Evolutionary conservation across 2,888 invertebrate species (phyloP).

Genomic region (Camponotus fellah): DNA sequence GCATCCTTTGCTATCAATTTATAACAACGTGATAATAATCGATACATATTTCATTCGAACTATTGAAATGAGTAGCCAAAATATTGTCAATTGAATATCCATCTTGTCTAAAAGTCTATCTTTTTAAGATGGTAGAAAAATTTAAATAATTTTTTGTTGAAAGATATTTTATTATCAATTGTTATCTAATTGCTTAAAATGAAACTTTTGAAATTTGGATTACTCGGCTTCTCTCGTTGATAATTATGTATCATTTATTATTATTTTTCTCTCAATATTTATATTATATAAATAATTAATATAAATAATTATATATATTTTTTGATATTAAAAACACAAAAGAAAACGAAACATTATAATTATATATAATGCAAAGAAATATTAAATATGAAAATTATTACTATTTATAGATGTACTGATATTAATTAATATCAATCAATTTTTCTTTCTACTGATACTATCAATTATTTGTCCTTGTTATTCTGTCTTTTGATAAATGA

Average conservation of each 20-base stretch:
- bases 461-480: neutral
- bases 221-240: neutral
- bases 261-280: neutral
- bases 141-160: neutral
- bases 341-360: conserved; percentile 4
- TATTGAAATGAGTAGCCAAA: neutral
- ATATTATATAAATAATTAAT: conserved; percentile 8
- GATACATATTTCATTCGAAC: neutral
- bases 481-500: neutral
- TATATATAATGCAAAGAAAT: neutral
- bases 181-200: neutral
- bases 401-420: neutral
- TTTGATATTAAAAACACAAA: neutral
- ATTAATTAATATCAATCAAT: neutral
- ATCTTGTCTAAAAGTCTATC: neutral
- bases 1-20: too few species aligned
- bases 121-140: neutral
- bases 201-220: conserved; percentile 13
- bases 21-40: neutral
- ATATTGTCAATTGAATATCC: neutral
- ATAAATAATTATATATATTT: conserved; percentile 3
- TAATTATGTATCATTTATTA: neutral
- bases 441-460: neutral
- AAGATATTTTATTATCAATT: neutral
- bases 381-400: neutral